Evolutionary conservation across 2,888 invertebrate species (phyloP), one percentile per base, ranked within the genome.

Genomic region (Drosophila subsilvestris): DNA sequence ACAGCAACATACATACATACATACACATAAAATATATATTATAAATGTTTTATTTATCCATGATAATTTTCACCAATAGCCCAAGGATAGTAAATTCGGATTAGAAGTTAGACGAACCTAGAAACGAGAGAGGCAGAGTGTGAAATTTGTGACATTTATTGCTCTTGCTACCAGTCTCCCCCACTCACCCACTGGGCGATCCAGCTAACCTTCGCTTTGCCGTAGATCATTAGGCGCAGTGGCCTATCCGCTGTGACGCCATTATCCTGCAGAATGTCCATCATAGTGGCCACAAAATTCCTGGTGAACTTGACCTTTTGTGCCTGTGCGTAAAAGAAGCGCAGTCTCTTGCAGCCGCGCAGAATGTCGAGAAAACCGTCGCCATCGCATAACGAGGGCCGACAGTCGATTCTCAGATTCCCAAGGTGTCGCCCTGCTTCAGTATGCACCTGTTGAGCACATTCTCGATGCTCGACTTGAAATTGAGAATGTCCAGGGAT

Each of bases 401-500:
- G 37, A n/a, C 37, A 37, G 37, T 37, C 14, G 1, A 37, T 14
- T 7, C 7, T 7, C 14, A 37, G 14, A n/a, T 7, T 7, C 37
- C n/a, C 37, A 37, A 2, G 37, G n/a, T n/a, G 6, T 1, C 37
- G 5, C 32, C 32, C n/a, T 37, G 37, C 1, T 7, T 14, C n/a
- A 37, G n/a, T 6, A 37, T 37, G 7, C 6, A n/a, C n/a, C 37
- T 37, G n/a, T n/a, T 6, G 37, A 37, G n/a, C 37, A n/a, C 37
- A n/a, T 37, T 2, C 37, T 37, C n/a, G 37, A n/a, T 37, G n/a
- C n/a, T 37, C 37, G 37, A 37, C 2, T 0, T 14, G 1, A 14
- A 37, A 2, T 2, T 2, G n/a, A 1, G 0, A 7, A 37, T n/a
- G 7, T 37, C 1, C n/a, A 37, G 2, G 14, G n/a, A 2, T 6